These are phyloP conservation scores for Loriculus beryllinus DNA, from an alignment of 2,797 vertebrate genomes.

Conservation along the genomic window DNA sequence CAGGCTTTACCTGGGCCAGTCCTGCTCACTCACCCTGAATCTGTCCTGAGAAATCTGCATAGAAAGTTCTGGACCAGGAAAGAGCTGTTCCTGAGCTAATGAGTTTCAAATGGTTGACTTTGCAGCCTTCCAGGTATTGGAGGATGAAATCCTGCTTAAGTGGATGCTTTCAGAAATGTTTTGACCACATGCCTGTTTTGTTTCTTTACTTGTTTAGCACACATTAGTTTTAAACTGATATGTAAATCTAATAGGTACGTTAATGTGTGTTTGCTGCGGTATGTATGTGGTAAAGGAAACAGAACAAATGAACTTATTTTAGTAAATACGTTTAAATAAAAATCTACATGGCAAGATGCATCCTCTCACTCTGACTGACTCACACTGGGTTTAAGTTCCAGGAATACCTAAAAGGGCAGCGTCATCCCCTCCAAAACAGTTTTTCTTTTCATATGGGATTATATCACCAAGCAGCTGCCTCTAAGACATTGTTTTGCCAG, in stretches of 20 bases:
- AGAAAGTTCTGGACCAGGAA: background rate
- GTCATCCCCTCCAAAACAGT: constrained; percentile 25
- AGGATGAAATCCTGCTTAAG: background rate
- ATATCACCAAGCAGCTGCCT: constrained; percentile 45
- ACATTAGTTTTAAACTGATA: background rate
- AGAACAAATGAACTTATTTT: constrained; percentile 18
- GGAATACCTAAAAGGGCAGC: constrained; percentile 1
- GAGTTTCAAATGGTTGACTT: background rate
- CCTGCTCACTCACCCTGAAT: background rate
- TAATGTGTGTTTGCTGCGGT: background rate
- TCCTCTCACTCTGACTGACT: background rate
- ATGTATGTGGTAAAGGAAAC: background rate
- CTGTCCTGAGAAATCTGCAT: background rate
- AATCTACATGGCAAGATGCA: background rate
- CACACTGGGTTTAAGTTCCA: background rate
- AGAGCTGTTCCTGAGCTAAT: background rate
- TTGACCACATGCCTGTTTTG: background rate
- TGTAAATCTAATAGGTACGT: background rate
- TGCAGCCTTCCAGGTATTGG: background rate
- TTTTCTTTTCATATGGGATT: constrained; percentile 21
- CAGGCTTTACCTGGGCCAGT: rapidly evolving
- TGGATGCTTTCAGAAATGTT: background rate
- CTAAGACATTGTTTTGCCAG: constrained; percentile 26
- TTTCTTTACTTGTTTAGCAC: background rate
- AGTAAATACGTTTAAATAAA: background rate